Conservation (phyloP, 2,113 vertebrate genomes). For the Mirounga angustirostris region DNA sequence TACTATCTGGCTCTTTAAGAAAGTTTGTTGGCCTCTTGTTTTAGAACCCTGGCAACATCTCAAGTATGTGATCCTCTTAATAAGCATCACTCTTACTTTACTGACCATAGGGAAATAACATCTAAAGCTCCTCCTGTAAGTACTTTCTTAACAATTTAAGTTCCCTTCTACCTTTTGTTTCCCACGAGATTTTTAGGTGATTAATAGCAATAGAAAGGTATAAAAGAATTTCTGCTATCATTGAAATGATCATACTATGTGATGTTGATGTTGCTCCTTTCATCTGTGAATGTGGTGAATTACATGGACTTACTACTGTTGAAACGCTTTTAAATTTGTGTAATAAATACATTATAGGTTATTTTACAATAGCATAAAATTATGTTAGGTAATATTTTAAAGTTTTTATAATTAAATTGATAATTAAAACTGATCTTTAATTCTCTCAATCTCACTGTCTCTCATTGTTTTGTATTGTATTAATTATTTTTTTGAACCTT, state of each 20-base stretch:
- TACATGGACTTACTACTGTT: background rate
- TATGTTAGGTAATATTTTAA: background rate
- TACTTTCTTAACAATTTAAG: background rate
- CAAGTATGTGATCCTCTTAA: background rate
- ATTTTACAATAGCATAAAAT: background rate
- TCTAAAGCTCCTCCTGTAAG: background rate
- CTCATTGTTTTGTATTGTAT: background rate
- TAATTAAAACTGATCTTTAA: background rate
- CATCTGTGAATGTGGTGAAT: background rate
- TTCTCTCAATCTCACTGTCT: background rate
- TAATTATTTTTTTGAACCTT: background rate
- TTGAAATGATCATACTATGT: background rate
- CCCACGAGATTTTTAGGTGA: background rate
- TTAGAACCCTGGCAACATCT: background rate
- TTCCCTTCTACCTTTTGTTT: background rate
- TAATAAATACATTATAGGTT: background rate
- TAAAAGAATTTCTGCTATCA: background rate
- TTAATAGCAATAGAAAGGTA: background rate
- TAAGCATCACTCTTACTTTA: background rate
- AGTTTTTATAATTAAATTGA: background rate
- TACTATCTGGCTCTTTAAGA: background rate
- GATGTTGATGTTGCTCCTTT: background rate
- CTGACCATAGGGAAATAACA: background rate
- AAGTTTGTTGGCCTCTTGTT: background rate
- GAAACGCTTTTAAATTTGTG: background rate